A percentile compares a stretch with the other conserved stretches of the same genome.
Conservation (phyloP, 2,888 invertebrate species). For the Autographa pulchrina region DNA sequence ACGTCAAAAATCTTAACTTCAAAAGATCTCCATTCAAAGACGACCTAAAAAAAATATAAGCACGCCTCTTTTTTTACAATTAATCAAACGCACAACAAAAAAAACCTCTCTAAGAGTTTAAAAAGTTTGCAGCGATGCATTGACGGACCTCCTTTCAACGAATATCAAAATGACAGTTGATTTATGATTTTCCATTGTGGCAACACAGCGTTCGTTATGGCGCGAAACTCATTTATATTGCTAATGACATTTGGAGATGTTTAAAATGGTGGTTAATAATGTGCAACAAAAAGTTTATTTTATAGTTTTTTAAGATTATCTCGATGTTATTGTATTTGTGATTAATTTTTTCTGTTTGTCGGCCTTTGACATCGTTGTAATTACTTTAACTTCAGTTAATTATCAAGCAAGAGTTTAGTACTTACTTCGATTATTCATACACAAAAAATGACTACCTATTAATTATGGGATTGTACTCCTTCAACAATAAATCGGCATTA, state of each 20-base stretch:
- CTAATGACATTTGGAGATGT: constrained; percentile 86
- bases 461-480: constrained; percentile 7
- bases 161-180: constrained; percentile 86
- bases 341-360: constrained; percentile 68
- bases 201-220: constrained; percentile 84
- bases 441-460: background rate
- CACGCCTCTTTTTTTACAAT: constrained; percentile 76
- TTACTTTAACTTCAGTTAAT: constrained; percentile 55
- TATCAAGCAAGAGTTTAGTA: constrained; percentile 32
- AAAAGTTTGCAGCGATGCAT: constrained; percentile 87
- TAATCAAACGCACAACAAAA: constrained; percentile 77
- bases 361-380: constrained; percentile 64
- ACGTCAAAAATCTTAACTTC: constrained; percentile 59
- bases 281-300: constrained; percentile 67
- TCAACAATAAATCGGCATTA: background rate
- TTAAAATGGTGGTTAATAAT: constrained; percentile 79
- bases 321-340: constrained; percentile 62
- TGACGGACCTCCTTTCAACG: constrained; percentile 85
- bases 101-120: constrained; percentile 73
- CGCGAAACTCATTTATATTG: constrained; percentile 85
- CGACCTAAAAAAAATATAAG: constrained; percentile 61
- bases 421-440: background rate
- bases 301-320: constrained; percentile 68
- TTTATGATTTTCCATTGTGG: constrained; percentile 87
- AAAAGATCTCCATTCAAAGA: constrained; percentile 71